Base-by-base conservation (phyloP, 2,888 invertebrate genomes). In the Erynnis tages region DNA sequence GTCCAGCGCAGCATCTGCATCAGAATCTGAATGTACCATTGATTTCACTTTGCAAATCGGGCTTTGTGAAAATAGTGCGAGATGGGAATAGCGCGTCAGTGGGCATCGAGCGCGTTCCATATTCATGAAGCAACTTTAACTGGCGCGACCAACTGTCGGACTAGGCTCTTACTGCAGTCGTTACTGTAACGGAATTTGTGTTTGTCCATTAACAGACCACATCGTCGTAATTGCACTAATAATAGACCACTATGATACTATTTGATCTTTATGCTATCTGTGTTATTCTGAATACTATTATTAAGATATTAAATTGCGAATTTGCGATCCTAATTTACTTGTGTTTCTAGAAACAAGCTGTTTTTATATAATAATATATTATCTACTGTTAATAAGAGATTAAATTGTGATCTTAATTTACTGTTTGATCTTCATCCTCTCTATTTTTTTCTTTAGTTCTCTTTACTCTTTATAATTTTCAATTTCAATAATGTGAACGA, bases 111-210 rank as follows among this genome's bases (percentile, higher is more conserved):
- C 54, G 54, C 66, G 73, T 76, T 84, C 76, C 81, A 86, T 86
- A 86, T 86, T 83, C 85, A 86, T 84, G 83, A 84, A 71, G 63
- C 58, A 74, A 80, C 76, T 78, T 76, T 63, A 69, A 67, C 66
- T 63, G 66, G 61, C 64, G 66, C 62, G 66, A 67, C 69, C 65
- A 62, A 65, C 65, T 67, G 71, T 73, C 71, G 68, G 69, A 69
- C 71, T 69, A 66, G 71, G 69, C 74, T 69, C 72, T 76, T 76
- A 73, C 73, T 75, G 73, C 71, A 69, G 62, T 72, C 68, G 67
- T 78, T 77, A 72, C 71, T 67, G 65, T 74, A 77, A 78, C 54
- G 37, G 52, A 47, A 50, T 53, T 44, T 48, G 40, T 56, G 56
- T 54, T 56, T 53, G 53, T 30, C 48, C 54, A 54, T 56, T 56